phyloP scores from a whole-genome alignment of 1,140 invertebrate genomes.

The Batillaria attramentaria region DNA sequence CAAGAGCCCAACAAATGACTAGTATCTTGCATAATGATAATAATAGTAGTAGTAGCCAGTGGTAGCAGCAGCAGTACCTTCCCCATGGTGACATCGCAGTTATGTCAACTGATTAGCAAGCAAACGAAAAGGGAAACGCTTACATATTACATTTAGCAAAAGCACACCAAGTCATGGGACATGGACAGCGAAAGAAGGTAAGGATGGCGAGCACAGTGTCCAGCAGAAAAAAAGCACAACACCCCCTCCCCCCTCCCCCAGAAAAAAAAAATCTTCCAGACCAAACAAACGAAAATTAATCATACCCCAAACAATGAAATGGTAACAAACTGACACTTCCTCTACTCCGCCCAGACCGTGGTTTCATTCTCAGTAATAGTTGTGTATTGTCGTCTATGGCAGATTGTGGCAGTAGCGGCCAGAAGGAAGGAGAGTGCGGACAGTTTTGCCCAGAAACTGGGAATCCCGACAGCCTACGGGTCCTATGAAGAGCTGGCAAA shows the following conservation, averaged over 20 bases:
- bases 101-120: too few species aligned
- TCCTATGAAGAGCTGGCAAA: slow-evolving; percentile 83
- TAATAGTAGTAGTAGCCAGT: too few species aligned
- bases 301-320: too few species aligned
- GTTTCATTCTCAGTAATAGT: neutral
- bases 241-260: neutral
- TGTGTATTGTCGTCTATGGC: slow-evolving; percentile 1
- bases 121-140: too few species aligned
- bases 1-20: neutral
- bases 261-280: neutral
- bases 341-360: neutral
- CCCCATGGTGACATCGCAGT: too few species aligned
- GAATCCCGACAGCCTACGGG: slow-evolving; percentile 81
- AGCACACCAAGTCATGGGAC: too few species aligned
- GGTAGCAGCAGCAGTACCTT: too few species aligned
- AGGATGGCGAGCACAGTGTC: neutral
- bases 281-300: too few species aligned
- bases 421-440: slow-evolving; percentile 80
- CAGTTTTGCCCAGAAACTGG: slow-evolving; percentile 82
- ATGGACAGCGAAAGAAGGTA: too few species aligned
- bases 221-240: neutral
- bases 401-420: slow-evolving; percentile 81
- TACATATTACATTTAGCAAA: too few species aligned
- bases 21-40: too few species aligned
- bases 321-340: neutral